Base-by-base conservation (phyloP, 2,888 invertebrate genomes). In the Acleris sparsana region DNA sequence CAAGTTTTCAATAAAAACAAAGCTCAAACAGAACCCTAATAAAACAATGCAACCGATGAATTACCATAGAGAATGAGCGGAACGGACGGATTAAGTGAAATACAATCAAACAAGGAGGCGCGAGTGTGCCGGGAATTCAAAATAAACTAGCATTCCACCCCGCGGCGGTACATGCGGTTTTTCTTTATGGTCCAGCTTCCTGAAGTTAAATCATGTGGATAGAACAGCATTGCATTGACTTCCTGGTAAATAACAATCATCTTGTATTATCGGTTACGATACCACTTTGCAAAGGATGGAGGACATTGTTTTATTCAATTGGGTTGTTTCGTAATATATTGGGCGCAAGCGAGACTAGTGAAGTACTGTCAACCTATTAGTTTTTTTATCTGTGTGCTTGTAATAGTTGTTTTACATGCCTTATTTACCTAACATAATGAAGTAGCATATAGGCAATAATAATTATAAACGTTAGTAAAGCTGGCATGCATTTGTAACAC, bases 21-120 rank as follows among this genome's bases (percentile, higher is more conserved):
- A 46, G 46, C 16, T 46, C 44, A 51, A 48, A 76, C 72, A 74
- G 76, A 80, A 84, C 79, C 76, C 84, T 85, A 88, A 88, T 87
- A 90, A 92, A 91, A 90, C 88, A 90, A 89, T 87, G 82, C 84
- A 78, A 75, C 74, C 85, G 79, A 86, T 84, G 85, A 91, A 91
- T 91, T 90, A 89, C 86, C 89, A 89, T 90, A 88, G 83, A 86
- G 82, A 88, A 87, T 86, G 85, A 90, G 89, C 88, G 89, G 87
- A 90, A 89, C 87, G 86, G 79, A 83, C 80, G 89, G 84, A 85
- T 89, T 88, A 87, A 88, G 88, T 89, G 86, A 89, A 91, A 90
- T 87, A 87, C 84, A 87, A 86, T 88, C 87, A 86, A 88, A 87
- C 84, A 84, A 85, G 82, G 81, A 83, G 83, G 80, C 82, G 84